Base-by-base conservation (phyloP, 2,113 vertebrate genomes). In the Cisticola juncidis region DNA sequence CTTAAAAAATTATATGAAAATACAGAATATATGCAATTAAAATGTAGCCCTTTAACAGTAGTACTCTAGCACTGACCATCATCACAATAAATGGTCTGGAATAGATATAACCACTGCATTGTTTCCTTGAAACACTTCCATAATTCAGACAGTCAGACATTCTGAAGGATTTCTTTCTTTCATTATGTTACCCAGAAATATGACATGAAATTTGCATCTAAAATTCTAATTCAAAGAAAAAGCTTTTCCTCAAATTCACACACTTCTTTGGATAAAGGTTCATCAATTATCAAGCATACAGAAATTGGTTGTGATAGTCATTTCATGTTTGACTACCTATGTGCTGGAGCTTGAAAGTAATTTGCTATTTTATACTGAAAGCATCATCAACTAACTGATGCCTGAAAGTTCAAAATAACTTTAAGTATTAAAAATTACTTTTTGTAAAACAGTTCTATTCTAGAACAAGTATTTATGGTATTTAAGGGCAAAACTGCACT, bases 11-110 rank as follows among this genome's bases (percentile, higher is more conserved):
- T 36, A 64, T 35, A 97, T 12, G 73, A 88, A 95, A 96, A 90
- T 93, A 97, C 66, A 94, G 88, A 94, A 92, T 72, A 84, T 76
- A 95, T 95, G 83, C 58, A 94, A 86, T 96, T 91, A 77, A 94
- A 95, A 91, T 71, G 82, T 96, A 97, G 97, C 96, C 97, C 96
- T 97, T 97, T 92, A 94, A 92, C 77, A 81, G 78, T 9, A 92
- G 86, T 86, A 92, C 92, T 95, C 92, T 83, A 92, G 65, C 92
- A 95, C 68, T 71, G 73, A 90, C 92, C 86, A 91, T 61, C n/a
- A 51, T 60, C 76, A 90, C 88, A 81, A 94, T n/a, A 90, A 93
- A 94, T 81, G 82, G 84, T 53, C 68, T 28, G 74, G 68, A 91
- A 84, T 40, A 94, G 57, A 78, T 56, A 86, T 6, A 86, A 94